Conservation (phyloP, 2,113 vertebrate species). For the Thymallus thymallus region DNA sequence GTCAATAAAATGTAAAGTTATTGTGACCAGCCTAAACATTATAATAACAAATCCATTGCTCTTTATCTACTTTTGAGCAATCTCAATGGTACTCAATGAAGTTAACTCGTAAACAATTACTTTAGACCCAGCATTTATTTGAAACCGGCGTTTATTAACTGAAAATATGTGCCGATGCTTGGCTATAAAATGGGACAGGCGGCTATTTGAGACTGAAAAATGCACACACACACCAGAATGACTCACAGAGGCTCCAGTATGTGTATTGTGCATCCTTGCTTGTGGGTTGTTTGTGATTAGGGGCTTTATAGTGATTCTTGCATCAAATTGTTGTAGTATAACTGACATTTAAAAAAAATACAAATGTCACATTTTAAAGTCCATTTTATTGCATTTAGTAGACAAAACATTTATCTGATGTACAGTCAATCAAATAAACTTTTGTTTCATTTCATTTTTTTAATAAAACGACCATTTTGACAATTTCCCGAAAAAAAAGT, state of each 20-base stretch:
- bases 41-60: no score
- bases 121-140: no score
- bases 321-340: not conserved
- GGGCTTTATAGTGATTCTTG: not conserved
- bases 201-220: no score
- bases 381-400: conserved; percentile 84
- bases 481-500: conserved; percentile 86
- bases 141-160: no score
- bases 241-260: not conserved
- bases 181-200: no score
- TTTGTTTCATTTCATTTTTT: conserved; percentile 34
- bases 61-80: no score
- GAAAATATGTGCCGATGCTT: no score
- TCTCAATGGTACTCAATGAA: no score
- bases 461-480: conserved; percentile 82
- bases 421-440: conserved; percentile 82
- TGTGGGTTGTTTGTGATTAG: not conserved
- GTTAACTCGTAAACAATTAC: no score
- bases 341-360: conserved; percentile 10
- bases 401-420: conserved; percentile 77
- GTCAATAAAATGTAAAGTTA: no score
- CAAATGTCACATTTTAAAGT: conserved; percentile 52
- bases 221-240: no score
- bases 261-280: not conserved
- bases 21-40: no score